These are phyloP conservation scores for Bradypodion pumilum DNA, from an alignment of 2,797 vertebrate genomes.

Conservation along the genomic window DNA sequence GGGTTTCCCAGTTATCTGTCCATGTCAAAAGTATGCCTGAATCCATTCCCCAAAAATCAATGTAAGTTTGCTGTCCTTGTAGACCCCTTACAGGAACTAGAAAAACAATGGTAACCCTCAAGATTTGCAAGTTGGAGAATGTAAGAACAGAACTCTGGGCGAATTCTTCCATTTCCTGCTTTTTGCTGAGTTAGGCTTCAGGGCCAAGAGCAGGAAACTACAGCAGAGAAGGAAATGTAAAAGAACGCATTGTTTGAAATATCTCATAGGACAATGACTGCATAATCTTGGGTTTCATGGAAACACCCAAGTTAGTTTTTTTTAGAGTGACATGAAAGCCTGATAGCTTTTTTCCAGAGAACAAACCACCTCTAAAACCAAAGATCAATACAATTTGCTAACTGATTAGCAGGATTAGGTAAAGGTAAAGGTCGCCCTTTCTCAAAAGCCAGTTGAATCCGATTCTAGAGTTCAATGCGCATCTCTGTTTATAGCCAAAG, in stretches of 20 bases:
- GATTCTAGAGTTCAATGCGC: no score
- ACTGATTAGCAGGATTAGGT: not conserved
- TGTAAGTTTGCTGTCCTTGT: not conserved
- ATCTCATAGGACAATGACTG: not conserved
- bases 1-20: no score
- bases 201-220: not conserved
- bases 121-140: not conserved
- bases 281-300: not conserved
- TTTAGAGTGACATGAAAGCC: not conserved
- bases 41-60: no score
- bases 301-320: constrained; percentile 5
- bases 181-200: not conserved
- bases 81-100: not conserved
- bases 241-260: not conserved
- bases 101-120: not conserved
- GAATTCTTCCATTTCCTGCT: no score
- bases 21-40: no score
- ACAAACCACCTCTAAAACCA: not conserved
- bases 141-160: not conserved
- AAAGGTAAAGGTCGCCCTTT: no score
- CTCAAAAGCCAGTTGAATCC: no score
- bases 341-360: not conserved
- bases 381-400: not conserved
- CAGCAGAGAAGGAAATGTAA: not conserved
- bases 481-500: no score